Conservation (phyloP, 2,113 vertebrate species). For the Channa argus region DNA sequence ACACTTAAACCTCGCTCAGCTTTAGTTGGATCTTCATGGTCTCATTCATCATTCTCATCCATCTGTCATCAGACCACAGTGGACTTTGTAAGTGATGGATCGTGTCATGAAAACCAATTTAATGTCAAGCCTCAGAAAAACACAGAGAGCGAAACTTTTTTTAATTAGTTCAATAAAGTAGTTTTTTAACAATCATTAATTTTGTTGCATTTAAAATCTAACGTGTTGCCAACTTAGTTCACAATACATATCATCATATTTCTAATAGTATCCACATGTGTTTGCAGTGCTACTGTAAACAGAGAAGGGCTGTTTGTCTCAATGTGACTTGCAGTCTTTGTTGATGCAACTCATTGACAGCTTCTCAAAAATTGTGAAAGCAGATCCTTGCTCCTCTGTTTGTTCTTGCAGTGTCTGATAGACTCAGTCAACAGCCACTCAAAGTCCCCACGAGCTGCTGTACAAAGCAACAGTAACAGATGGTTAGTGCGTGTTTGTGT, state of each 20-base stretch:
- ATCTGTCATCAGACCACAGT: constrained; percentile 33
- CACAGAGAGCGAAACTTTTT: not conserved
- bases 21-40: not conserved
- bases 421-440: constrained; percentile 28
- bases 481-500: constrained; percentile 65
- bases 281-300: constrained; percentile 14
- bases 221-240: not conserved
- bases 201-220: not conserved
- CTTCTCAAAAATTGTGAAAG: constrained; percentile 21
- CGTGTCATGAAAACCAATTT: constrained; percentile 24
- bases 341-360: constrained; percentile 48
- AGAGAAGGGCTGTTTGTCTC: constrained; percentile 11
- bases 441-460: constrained; percentile 24
- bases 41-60: constrained; percentile 44
- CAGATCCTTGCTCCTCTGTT: constrained; percentile 40
- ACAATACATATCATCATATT: constrained; percentile 3
- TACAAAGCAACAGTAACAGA: constrained; percentile 43
- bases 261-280: not conserved
- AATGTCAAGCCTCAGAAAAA: constrained; percentile 4
- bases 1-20: too few relatives aligned
- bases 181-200: too few relatives aligned
- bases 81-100: constrained; percentile 12
- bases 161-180: too few relatives aligned
- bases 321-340: constrained; percentile 28
- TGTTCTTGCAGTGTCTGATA: constrained; percentile 25